Evolutionary conservation across 2,888 invertebrate genomes (phyloP), one percentile per base, ranked within the genome.

Genomic region (Chymomyza fuscimana): DNA sequence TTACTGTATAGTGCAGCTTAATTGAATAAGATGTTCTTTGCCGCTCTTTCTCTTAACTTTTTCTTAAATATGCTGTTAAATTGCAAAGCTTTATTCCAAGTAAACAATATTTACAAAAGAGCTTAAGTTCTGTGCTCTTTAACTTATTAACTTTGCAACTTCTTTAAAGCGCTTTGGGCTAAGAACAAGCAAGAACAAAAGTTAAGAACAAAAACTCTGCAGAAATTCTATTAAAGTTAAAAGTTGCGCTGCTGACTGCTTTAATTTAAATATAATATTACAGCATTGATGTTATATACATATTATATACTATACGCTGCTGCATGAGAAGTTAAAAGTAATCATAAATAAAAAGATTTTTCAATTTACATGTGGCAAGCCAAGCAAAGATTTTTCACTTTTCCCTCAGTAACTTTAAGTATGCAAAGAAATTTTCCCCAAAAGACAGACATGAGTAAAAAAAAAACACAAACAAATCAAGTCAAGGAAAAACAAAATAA

Each of bases 381-480:
- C 40, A 46, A 46, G 40, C 12, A 46, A 46, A 46, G 40, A 10
- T 46, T 32, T 46, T 46, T 46, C 40, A 46, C 40, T 12, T 46
- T 46, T 12, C 12, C 10, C 12, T 46, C 40, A 46, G 40, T 12
- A 4, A 36, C 36, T 36, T 36, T 36, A 46, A 46, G 40, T 46
- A 46, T 46, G 40, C 40, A 46, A 46, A 46, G 40, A 46, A 46
- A 46, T 46, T 46, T 46, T 12, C 40, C 40, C 40, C 40, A 46
- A 46, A 10, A 50, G 25, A 46, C 40, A 40, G 25, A 19, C 25
- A 40, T 3, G 22, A 65, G 40, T 0, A n/a, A 12, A 10, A 60
- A 58, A 63, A 54, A 19, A 54, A 54, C 10, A 54, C 22, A 54
- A 54, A 25, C 40, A 46, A 46, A 46, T 46, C 40, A 46, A 46